Conservation (phyloP, 2,797 vertebrate species). For the Anomalospiza imberbis region DNA sequence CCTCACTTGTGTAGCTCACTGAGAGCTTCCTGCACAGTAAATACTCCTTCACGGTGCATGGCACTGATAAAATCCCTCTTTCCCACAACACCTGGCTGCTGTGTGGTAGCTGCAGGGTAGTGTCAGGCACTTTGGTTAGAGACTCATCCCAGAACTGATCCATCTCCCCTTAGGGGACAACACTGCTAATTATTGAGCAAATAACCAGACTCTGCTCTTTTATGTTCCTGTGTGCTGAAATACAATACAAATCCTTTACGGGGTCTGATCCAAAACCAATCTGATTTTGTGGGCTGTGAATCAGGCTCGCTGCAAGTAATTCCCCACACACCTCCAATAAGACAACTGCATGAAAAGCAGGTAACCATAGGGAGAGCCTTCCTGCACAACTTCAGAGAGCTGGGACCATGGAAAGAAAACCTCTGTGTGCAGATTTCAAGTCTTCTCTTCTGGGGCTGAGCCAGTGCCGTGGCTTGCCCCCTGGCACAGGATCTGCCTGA, state of each 20-base stretch:
- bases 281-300: constrained; percentile 13
- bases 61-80: constrained; percentile 49
- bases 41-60: constrained; percentile 37
- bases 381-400: not conserved
- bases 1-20: not conserved
- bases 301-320: not conserved
- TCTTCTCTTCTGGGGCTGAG: not conserved
- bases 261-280: constrained; percentile 7
- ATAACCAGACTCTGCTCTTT: constrained; percentile 32
- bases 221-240: not conserved
- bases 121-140: not conserved
- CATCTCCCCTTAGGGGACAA: not conserved
- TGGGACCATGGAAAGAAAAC: not conserved
- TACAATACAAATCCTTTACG: not conserved
- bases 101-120: not conserved
- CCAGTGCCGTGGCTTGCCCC: not conserved
- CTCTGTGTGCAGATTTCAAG: fast-evolving
- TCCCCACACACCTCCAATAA: not conserved
- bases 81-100: constrained; percentile 28
- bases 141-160: constrained; percentile 5
- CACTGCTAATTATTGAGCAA: constrained; percentile 42
- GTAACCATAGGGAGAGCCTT: not conserved
- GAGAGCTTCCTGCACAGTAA: constrained; percentile 54
- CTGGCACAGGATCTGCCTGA: not conserved
- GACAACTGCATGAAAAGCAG: not conserved